Conservation (phyloP, 2,888 invertebrate species). For the Leptopilina myrica region DNA sequence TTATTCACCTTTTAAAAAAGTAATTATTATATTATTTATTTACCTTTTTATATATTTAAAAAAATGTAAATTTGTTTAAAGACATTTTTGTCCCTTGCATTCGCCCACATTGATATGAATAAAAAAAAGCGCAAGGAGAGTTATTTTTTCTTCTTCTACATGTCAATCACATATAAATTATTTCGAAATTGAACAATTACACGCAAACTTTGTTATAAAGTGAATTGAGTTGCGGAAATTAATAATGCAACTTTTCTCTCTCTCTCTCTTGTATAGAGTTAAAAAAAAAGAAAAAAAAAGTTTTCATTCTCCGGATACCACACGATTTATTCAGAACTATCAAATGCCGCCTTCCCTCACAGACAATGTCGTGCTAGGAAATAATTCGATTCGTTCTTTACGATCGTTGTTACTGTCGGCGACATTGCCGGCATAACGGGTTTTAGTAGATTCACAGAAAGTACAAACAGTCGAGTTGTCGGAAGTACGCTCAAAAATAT, state of each 20-base stretch:
- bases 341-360: constrained; percentile 20
- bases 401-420: constrained; percentile 26
- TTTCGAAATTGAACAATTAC: neutral
- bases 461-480: constrained; percentile 29
- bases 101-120: too few relatives aligned
- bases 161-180: neutral
- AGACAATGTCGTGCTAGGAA: constrained; percentile 36
- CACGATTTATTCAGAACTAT: constrained; percentile 24
- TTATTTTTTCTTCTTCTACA: neutral
- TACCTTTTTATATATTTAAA: too few relatives aligned
- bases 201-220: constrained; percentile 4
- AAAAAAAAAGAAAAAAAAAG: neutral
- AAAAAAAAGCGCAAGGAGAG: neutral
- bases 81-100: too few relatives aligned
- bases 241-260: neutral
- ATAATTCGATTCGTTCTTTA: constrained; percentile 41
- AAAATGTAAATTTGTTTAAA: too few relatives aligned
- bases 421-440: constrained; percentile 38
- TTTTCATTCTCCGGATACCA: constrained; percentile 15
- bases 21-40: too few relatives aligned
- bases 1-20: too few relatives aligned
- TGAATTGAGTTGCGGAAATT: constrained; percentile 17
- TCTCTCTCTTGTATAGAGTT: neutral
- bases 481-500: constrained; percentile 25
- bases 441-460: constrained; percentile 38